Conservation (phyloP, 2,888 invertebrate species). For the Bugula neritina region DNA sequence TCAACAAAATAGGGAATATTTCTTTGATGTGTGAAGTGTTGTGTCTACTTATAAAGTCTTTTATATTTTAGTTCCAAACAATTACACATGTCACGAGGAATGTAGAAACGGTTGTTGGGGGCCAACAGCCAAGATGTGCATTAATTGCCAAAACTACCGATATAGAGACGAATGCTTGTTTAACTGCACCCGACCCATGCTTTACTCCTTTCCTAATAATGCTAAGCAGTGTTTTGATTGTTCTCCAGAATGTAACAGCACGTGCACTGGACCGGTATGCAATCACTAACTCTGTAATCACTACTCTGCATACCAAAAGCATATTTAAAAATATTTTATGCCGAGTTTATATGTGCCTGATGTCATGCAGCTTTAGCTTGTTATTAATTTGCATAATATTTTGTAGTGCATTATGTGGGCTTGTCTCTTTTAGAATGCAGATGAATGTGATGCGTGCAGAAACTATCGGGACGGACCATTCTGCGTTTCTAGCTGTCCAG, state of each 20-base stretch:
- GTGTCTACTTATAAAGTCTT: no score
- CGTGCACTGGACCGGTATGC: conserved; percentile 71
- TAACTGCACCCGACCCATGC: conserved; percentile 23
- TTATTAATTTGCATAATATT: neutral
- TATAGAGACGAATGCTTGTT: conserved; percentile 17
- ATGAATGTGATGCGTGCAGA: conserved; percentile 77
- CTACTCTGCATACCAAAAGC: no score
- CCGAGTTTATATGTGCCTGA: neutral
- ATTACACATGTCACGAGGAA: conserved; percentile 75
- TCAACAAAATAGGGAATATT: no score
- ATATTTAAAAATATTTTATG: no score
- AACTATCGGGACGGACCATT: conserved; percentile 80
- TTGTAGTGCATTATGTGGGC: no score
- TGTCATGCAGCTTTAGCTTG: neutral
- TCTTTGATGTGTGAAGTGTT: no score
- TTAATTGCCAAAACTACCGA: conserved; percentile 74
- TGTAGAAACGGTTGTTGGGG: conserved; percentile 95
- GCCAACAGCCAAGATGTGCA: conserved; percentile 77
- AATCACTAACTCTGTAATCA: no score
- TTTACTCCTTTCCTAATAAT: conserved; percentile 47
- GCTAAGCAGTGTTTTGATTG: conserved; percentile 76
- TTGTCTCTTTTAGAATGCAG: conserved; percentile 63
- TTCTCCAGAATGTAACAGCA: conserved; percentile 76
- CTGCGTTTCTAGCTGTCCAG: conserved; percentile 79
- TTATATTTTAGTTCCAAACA: conserved; percentile 64